phyloP scores from a whole-genome alignment of 1,140 invertebrate species.

The Atta colombica region DNA sequence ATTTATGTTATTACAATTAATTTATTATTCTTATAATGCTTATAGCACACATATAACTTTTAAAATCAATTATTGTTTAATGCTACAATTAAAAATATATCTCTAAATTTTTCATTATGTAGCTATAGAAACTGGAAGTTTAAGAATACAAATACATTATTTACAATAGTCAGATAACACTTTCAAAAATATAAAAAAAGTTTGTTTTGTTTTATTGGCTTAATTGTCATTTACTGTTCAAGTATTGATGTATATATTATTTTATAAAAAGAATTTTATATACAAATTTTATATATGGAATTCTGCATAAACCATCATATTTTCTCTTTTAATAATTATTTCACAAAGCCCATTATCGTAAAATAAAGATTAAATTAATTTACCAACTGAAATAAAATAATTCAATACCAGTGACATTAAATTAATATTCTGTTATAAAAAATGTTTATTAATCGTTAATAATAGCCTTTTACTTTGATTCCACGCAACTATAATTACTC shows the following conservation, averaged over 20 bases:
- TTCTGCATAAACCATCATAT: not conserved
- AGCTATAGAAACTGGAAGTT: not conserved
- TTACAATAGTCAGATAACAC: not conserved
- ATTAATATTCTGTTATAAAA: slow-evolving; percentile 51
- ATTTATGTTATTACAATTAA: not conserved
- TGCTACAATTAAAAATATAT: not conserved
- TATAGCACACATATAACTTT: not conserved
- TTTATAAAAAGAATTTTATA: not conserved
- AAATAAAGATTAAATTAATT: slow-evolving; percentile 39
- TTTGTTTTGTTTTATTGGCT: not conserved
- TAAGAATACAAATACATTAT: not conserved
- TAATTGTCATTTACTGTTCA: not conserved
- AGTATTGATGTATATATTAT: not conserved
- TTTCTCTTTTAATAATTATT: slow-evolving; percentile 44
- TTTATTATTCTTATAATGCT: slow-evolving; percentile 24
- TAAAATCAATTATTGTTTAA: slow-evolving; percentile 1
- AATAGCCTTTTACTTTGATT: slow-evolving; percentile 31
- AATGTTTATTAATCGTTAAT: slow-evolving; percentile 47
- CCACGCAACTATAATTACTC: slow-evolving; percentile 11
- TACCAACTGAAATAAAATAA: slow-evolving; percentile 30
- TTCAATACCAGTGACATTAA: slow-evolving; percentile 39
- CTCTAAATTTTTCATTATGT: not conserved
- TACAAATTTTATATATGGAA: not conserved
- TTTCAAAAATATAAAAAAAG: not conserved
- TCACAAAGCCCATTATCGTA: slow-evolving; percentile 26